A percentile compares a stretch with the other conserved stretches of the same genome.
Evolutionary conservation across 2,797 vertebrate species (phyloP).

Genomic region (Rhabdomys pumilio): DNA sequence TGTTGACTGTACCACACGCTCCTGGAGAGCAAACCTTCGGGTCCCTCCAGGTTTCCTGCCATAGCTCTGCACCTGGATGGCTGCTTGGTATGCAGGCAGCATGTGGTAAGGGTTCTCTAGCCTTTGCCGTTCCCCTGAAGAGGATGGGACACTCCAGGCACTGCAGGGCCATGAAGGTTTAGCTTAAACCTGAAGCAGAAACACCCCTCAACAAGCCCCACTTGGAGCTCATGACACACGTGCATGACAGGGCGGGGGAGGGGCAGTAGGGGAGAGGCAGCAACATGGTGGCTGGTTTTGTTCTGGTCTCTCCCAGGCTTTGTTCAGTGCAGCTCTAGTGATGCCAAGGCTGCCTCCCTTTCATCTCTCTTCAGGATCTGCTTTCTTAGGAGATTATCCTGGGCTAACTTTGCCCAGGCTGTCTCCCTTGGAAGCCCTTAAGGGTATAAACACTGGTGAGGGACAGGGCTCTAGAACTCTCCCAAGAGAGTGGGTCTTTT

Average conservation of each 20-base stretch:
- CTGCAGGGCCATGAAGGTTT: not conserved
- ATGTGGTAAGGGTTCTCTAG: not conserved
- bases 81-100: not conserved
- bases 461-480: not conserved
- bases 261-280: not conserved
- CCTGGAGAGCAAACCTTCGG: not conserved
- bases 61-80: not conserved
- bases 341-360: not conserved
- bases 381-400: not conserved
- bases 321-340: not conserved
- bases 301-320: not conserved
- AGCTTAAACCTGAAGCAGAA: conserved; percentile 22
- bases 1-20: not conserved
- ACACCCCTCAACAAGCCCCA: not conserved
- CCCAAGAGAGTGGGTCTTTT: not conserved
- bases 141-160: not conserved
- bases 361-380: not conserved
- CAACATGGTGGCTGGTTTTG: not conserved
- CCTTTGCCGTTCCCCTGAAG: not conserved
- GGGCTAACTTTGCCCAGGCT: not conserved
- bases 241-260: not conserved
- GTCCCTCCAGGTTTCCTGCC: not conserved
- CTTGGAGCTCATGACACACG: not conserved
- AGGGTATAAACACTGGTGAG: not conserved
- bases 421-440: not conserved